Evolutionary conservation across 2,113 vertebrate genomes (phyloP).

Genomic region (Apistogramma diplotaenia): DNA sequence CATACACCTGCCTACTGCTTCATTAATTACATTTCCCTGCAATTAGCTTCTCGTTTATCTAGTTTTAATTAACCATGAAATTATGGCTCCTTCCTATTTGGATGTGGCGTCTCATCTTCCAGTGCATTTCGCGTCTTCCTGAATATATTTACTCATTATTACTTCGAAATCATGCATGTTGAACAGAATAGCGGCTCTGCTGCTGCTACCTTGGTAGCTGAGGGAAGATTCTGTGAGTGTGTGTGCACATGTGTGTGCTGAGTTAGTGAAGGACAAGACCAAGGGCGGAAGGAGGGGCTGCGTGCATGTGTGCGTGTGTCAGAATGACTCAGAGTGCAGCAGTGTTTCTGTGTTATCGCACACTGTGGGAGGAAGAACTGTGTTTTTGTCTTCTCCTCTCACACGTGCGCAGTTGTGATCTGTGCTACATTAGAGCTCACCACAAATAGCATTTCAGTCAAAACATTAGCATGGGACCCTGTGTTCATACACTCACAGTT

Average conservation of each 20-base stretch:
- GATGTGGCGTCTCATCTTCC: slow-evolving; percentile 16
- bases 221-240: background rate
- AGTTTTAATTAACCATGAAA: slow-evolving; percentile 61
- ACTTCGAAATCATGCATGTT: background rate
- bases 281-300: slow-evolving; percentile 41
- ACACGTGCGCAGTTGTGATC: slow-evolving; percentile 1
- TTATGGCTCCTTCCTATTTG: slow-evolving; percentile 18
- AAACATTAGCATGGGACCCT: background rate
- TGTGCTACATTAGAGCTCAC: background rate
- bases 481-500: background rate
- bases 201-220: background rate
- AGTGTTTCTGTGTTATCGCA: slow-evolving; percentile 43
- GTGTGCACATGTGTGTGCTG: slow-evolving; percentile 10
- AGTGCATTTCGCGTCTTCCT: background rate
- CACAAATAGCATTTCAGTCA: slow-evolving; percentile 17
- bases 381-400: slow-evolving; percentile 16
- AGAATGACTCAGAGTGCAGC: slow-evolving; percentile 53
- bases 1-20: slow-evolving; percentile 16
- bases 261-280: slow-evolving; percentile 43
- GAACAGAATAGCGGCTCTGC: background rate
- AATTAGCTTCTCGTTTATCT: slow-evolving; percentile 54
- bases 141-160: slow-evolving; percentile 34
- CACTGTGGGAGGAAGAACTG: slow-evolving; percentile 43
- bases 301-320: slow-evolving; percentile 20
- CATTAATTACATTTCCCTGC: slow-evolving; percentile 55